These are phyloP conservation scores for Sphaeridia pumilis DNA, from an alignment of 2,888 invertebrate species.

Conservation along the genomic window DNA sequence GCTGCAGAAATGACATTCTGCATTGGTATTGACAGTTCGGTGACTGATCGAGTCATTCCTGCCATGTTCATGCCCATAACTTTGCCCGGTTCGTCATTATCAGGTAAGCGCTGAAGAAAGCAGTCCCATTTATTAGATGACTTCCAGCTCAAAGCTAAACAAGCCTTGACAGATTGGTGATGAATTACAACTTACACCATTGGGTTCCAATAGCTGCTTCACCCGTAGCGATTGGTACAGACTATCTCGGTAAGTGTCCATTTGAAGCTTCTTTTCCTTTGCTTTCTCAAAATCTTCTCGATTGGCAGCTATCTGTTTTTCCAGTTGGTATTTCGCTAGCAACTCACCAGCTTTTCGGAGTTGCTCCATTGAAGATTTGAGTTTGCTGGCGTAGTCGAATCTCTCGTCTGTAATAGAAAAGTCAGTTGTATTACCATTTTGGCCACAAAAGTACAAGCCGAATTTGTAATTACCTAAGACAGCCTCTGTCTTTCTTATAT, in stretches of 20 bases:
- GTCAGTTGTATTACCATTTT: background rate
- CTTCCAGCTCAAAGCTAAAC: background rate
- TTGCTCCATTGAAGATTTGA: constrained; percentile 74
- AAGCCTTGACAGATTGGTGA: background rate
- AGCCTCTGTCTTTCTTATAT: constrained; percentile 72
- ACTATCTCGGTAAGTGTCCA: constrained; percentile 67
- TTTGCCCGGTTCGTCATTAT: constrained; percentile 35
- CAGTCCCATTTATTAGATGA: background rate
- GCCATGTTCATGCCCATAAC: constrained; percentile 24
- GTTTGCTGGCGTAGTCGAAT: constrained; percentile 82
- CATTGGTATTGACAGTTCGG: constrained; percentile 30
- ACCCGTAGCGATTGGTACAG: constrained; percentile 63
- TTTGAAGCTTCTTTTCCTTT: constrained; percentile 73
- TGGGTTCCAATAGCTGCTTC: constrained; percentile 62
- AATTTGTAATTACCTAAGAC: constrained; percentile 54
- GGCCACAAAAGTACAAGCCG: background rate
- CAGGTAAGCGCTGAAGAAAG: constrained; percentile 28
- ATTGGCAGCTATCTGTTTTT: constrained; percentile 83
- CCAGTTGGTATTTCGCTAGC: constrained; percentile 76
- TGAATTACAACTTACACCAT: constrained; percentile 49
- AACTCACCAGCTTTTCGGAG: constrained; percentile 76
- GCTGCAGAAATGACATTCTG: constrained; percentile 32
- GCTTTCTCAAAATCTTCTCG: constrained; percentile 88
- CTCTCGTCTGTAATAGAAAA: constrained; percentile 58
- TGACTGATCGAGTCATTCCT: constrained; percentile 34